Base-by-base conservation (phyloP, 2,888 invertebrate genomes). In the Platycnemis pennipes region DNA sequence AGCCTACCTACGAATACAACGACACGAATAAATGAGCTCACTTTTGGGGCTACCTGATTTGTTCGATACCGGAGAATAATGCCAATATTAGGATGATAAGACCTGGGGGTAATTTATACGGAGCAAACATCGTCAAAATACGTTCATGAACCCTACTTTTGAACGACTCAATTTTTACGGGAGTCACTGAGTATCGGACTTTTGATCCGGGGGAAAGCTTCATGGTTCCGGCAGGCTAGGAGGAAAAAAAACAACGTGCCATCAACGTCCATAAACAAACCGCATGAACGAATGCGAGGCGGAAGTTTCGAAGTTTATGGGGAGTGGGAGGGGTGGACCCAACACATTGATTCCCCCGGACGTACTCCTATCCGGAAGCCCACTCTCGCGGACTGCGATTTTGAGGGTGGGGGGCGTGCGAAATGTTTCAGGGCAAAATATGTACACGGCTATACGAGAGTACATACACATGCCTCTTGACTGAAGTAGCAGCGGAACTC, bases 261-360 rank as follows among this genome's bases (percentile, higher is more conserved):
- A 77, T 77, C 77, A 37, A 31, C 22, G 77, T 77, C 31, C 77
- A 77, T 77, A 77, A 77, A 77, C 22, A 77, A 77, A 77, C 77
- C 77, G 77, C 77, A 77, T 37, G 37, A 37, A 11, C 77, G 37
- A 77, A 77, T 77, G 26, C 37, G 77, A 77, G 31, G 77, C 77
- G 77, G 77, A 77, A 77, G 77, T 37, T 11, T 37, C 77, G 13
- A 77, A 77, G 77, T 77, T 77, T 77, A 77, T 77, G 77, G 77
- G 37, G 77, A 31, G 63, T 31, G 77, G 37, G 77, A 31, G 63
- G 63, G 5, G 63, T 19, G 31, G 77, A 77, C 77, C 31, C 77
- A 77, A 77, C 77, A 37, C 77, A 77, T 77, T 77, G 77, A 77
- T 77, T 69, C 69, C 31, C 77, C 37, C 37, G 8, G 31, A 31